Evolutionary conservation across 2,113 vertebrate species (phyloP), one percentile per base, ranked within the genome.

Genomic region (Grus americana): DNA sequence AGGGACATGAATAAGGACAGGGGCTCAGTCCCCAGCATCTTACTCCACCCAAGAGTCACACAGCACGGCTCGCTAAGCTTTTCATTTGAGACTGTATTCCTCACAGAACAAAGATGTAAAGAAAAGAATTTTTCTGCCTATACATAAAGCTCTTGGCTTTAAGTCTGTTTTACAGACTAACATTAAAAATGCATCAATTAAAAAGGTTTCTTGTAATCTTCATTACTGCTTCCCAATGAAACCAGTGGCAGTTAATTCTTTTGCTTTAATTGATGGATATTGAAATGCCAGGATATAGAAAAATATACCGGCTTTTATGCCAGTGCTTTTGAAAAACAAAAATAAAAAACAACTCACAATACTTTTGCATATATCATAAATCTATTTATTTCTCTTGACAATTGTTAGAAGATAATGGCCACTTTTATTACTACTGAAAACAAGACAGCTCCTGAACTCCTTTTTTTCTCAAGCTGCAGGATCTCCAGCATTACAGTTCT

Each of bases 231-330:
- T 83, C 55, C 26, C 71, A 71, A 59, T 83, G 49, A 90, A 85
- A 92, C 32, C 17, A 78, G 54, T 83, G 63, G 58, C 71, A 92
- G 32, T 62, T 94, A 90, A 95, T 93, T 73, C 7, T 70, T 91
- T 83, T 67, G 46, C 46, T 95, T 88, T 92, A 94, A 95, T 92
- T 95, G 82, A 90, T 92, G 71, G 63, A 93, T 90, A 95, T 86
- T 88, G 88, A 88, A 96, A 74, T 86, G 75, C 63, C 75, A 93
- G 40, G 15, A 36, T 49, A 94, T 8, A 8, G 26, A 79, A 92
- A 75, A 93, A 92, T 68, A 95, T 36, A 79, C 26, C 17, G n/a
- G 15, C 16, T 76, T 88, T 93, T 90, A 88, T 85, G 40, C 6
- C 18, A 75, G n/a, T 63, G 23, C 22, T 59, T 94, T 70, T 49